phyloP scores from a whole-genome alignment of 2,888 invertebrate species.

The Abscondita cerata region DNA sequence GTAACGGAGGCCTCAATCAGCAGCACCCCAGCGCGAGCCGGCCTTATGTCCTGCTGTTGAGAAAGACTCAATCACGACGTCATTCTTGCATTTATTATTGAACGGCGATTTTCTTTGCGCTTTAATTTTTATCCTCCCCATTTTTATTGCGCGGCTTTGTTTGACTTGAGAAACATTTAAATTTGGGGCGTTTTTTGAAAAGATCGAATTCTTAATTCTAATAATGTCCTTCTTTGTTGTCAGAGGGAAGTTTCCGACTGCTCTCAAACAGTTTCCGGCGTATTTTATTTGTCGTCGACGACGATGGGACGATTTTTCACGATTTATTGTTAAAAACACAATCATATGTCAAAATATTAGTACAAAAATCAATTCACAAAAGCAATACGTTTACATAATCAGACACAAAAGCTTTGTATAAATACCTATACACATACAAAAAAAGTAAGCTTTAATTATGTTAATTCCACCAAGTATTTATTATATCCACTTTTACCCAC shows the following conservation, averaged over 20 bases:
- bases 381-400: no score
- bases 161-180: slow-evolving; percentile 52
- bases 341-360: no score
- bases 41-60: slow-evolving; percentile 52
- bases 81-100: slow-evolving; percentile 39
- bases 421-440: no score
- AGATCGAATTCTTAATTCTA: slow-evolving; percentile 39
- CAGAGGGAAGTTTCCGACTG: slow-evolving; percentile 16
- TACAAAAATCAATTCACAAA: no score
- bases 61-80: slow-evolving; percentile 45
- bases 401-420: no score
- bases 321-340: neutral
- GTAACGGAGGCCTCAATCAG: slow-evolving; percentile 57
- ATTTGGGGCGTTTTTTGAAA: slow-evolving; percentile 49
- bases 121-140: slow-evolving; percentile 49
- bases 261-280: slow-evolving; percentile 24
- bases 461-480: no score
- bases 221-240: slow-evolving; percentile 29
- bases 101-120: slow-evolving; percentile 34
- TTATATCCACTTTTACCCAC: no score
- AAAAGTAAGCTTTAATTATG: no score
- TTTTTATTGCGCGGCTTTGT: slow-evolving; percentile 48
- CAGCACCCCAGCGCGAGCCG: slow-evolving; percentile 43
- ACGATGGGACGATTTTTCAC: neutral
- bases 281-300: slow-evolving; percentile 15